These are phyloP conservation scores for Tipula helvola DNA, from an alignment of 2,888 invertebrate genomes.

Conservation along the genomic window DNA sequence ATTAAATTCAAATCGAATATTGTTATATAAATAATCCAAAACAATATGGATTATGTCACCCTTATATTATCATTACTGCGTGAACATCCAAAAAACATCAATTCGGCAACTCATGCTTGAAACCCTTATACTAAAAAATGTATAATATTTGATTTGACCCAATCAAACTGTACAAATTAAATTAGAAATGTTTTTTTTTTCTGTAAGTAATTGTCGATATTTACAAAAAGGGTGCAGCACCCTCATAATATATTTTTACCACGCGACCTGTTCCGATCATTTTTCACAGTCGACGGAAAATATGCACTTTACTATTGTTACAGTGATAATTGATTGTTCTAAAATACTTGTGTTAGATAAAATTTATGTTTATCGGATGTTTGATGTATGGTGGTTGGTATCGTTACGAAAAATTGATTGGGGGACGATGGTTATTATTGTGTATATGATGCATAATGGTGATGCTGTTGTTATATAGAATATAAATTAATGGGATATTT, in stretches of 20 bases:
- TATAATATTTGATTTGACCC: not conserved
- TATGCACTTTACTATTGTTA: constrained; percentile 4
- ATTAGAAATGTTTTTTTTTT: not conserved
- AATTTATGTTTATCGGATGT: constrained; percentile 4
- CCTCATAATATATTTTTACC: not conserved
- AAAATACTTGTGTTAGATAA: not conserved
- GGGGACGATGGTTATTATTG: not conserved
- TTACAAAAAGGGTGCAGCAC: not conserved
- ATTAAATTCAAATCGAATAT: not conserved
- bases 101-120: not conserved
- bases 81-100: not conserved
- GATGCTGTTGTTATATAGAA: not conserved
- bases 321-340: not conserved
- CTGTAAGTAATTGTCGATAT: not conserved
- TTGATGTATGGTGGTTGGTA: constrained; percentile 4
- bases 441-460: not conserved
- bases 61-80: not conserved
- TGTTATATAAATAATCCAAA: constrained; percentile 4
- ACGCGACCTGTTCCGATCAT: constrained; percentile 4
- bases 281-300: not conserved
- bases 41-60: constrained; percentile 4
- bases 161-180: not conserved
- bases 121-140: not conserved
- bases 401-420: not conserved
- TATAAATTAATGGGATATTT: not conserved